Conservation (phyloP, 2,888 invertebrate genomes). For the Glaucopsyche alexis region DNA sequence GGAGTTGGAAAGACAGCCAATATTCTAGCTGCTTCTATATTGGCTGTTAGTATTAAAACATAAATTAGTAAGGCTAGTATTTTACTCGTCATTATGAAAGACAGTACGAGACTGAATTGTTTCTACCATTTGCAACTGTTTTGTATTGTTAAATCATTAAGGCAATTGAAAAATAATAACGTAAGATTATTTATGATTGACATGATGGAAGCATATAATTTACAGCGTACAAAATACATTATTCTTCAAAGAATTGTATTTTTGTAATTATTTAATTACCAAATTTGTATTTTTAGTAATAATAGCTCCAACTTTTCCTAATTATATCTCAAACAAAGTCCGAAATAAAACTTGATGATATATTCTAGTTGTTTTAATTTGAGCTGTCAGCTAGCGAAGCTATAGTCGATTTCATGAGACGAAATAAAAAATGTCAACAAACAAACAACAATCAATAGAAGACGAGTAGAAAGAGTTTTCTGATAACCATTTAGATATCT, state of each 20-base stretch:
- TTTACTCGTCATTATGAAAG: slow-evolving; percentile 1
- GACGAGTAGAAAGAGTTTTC: no score
- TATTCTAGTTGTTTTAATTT: no score
- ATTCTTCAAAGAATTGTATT: not conserved
- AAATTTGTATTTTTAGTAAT: not conserved
- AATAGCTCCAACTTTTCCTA: not conserved
- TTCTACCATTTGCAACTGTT: not conserved
- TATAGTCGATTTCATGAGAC: no score
- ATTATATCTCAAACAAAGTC: no score
- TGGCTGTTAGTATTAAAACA: slow-evolving; percentile 8
- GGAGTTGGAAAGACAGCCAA: slow-evolving; percentile 52
- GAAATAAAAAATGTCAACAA: no score
- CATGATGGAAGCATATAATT: not conserved
- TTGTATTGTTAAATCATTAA: slow-evolving; percentile 4
- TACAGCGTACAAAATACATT: not conserved
- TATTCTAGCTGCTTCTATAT: slow-evolving; percentile 47
- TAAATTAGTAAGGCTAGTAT: not conserved
- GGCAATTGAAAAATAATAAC: slow-evolving; percentile 10
- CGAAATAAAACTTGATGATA: no score
- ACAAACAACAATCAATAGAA: no score
- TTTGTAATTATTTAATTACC: no score
- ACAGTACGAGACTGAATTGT: not conserved
- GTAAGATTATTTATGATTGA: slow-evolving; percentile 12
- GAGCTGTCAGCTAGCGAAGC: no score
- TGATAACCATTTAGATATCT: no score